phyloP scores from a whole-genome alignment of 2,888 invertebrate species.

The Bombylius major region DNA sequence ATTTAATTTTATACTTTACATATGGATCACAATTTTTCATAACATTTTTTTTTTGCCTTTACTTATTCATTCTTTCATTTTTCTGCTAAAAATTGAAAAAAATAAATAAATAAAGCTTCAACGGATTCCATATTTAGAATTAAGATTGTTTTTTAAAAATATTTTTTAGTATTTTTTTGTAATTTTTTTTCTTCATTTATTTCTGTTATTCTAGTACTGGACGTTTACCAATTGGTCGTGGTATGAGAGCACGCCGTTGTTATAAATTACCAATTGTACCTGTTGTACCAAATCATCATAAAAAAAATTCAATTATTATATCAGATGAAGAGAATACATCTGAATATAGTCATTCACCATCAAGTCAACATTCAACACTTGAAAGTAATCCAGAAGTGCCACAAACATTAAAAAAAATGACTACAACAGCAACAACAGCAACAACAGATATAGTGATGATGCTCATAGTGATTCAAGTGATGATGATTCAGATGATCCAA shows the following conservation, averaged over 20 bases:
- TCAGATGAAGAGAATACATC: conserved; percentile 67
- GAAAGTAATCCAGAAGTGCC: conserved; percentile 51
- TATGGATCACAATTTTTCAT: no score
- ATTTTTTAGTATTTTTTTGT: neutral
- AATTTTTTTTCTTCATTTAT: neutral
- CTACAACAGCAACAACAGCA: conserved; percentile 12
- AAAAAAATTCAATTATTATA: conserved; percentile 38
- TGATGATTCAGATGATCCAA: conserved; percentile 47
- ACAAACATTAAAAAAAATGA: conserved; percentile 28
- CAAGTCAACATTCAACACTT: conserved; percentile 55
- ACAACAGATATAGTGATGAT: conserved; percentile 33
- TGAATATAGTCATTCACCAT: conserved; percentile 57
- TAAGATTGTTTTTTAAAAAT: neutral
- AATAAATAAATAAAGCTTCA: no score
- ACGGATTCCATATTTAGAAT: neutral
- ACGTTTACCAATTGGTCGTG: conserved; percentile 52
- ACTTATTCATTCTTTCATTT: no score
- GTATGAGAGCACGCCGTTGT: conserved; percentile 44
- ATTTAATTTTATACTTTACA: no score
- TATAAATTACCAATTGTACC: conserved; percentile 37
- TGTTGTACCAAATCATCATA: conserved; percentile 30
- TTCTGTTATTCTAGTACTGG: conserved; percentile 40
- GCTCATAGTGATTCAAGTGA: conserved; percentile 38
- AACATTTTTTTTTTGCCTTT: no score
- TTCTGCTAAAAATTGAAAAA: no score